Evolutionary conservation across 2,113 vertebrate genomes (phyloP).

Genomic region (Trochalopteron elliotii): DNA sequence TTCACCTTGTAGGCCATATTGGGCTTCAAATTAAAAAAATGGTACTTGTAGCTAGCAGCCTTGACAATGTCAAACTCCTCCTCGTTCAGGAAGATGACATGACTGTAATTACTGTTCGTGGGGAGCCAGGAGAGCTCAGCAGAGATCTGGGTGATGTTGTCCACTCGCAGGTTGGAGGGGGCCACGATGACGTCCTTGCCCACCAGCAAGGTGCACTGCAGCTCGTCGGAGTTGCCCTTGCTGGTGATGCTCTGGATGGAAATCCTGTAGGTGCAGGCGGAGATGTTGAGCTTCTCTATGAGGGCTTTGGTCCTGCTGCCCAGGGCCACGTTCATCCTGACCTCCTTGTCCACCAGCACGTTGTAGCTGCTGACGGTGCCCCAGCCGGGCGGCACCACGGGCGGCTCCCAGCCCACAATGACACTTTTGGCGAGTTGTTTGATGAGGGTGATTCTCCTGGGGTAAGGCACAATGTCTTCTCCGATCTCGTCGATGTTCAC

Average conservation of each 20-base stretch:
- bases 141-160: conserved; percentile 86
- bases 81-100: conserved; percentile 92
- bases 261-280: conserved; percentile 86
- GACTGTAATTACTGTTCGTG: conserved; percentile 97
- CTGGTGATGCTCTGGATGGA: conserved; percentile 91
- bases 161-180: conserved; percentile 88
- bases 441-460: conserved; percentile 93
- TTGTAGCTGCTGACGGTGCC: conserved; percentile 91
- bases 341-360: conserved; percentile 91
- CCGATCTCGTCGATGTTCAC: conserved; percentile 89
- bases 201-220: conserved; percentile 92
- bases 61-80: conserved; percentile 90
- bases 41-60: conserved; percentile 90
- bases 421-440: conserved; percentile 98
- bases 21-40: conserved; percentile 90
- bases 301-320: conserved; percentile 91
- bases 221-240: conserved; percentile 87
- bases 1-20: conserved; percentile 90
- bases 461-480: conserved; percentile 99
- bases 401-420: conserved; percentile 97
- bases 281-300: conserved; percentile 91
- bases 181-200: conserved; percentile 94
- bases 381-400: conserved; percentile 89
- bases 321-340: conserved; percentile 85
- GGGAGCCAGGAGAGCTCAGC: conserved; percentile 94